phyloP scores from a whole-genome alignment of 2,888 invertebrate species.

The Emmelina monodactyla region DNA sequence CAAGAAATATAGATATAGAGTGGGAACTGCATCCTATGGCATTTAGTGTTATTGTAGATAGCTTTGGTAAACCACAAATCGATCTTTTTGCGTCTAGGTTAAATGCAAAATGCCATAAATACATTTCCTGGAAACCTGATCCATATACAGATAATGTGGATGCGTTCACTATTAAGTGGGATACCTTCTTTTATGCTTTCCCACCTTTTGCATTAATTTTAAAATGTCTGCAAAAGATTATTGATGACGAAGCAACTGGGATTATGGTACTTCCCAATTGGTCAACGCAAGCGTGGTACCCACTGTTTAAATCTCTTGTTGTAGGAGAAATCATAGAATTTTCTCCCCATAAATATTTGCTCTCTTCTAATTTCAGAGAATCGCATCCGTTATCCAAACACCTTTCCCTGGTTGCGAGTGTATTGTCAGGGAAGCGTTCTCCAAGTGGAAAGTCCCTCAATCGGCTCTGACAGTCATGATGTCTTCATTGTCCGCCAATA shows the following conservation, averaged over 20 bases:
- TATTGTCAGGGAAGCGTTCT: conserved; percentile 9
- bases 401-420: conserved; percentile 9
- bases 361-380: conserved; percentile 8
- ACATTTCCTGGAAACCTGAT: too few relatives aligned
- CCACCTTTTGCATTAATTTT: too few relatives aligned
- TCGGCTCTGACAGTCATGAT: conserved; percentile 6
- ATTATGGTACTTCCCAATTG: not conserved
- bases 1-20: not conserved
- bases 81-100: not conserved
- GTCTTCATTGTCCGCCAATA: conserved; percentile 4
- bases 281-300: not conserved
- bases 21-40: not conserved
- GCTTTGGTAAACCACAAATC: not conserved
- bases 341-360: not conserved
- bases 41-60: not conserved
- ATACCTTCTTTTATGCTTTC: too few relatives aligned
- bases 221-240: not conserved
- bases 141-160: too few relatives aligned
- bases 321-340: not conserved
- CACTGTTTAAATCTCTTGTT: not conserved
- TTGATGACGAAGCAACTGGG: not conserved
- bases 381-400: conserved; percentile 6
- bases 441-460: conserved; percentile 7
- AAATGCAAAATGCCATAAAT: too few relatives aligned
- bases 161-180: too few relatives aligned